Conservation (phyloP, 1,140 invertebrate species). For the Cataglyphis hispanica region DNA sequence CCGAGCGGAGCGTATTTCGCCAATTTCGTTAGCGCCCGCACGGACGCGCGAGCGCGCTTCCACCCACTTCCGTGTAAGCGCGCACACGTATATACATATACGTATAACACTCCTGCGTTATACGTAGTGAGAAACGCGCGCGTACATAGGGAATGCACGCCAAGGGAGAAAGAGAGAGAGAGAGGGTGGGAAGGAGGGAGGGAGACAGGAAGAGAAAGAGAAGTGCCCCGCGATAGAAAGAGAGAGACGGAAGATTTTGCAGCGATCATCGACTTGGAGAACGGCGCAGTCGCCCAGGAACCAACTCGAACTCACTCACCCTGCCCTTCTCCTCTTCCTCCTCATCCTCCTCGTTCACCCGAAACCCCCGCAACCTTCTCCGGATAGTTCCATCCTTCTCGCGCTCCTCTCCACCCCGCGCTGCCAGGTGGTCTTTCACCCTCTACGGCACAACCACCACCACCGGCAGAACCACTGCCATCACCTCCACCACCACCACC, state of each 20-base stretch:
- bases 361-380: constrained; percentile 20
- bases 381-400: constrained; percentile 32
- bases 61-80: neutral
- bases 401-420: constrained; percentile 32
- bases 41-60: constrained; percentile 39
- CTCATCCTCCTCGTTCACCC: neutral
- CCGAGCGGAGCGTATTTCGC: constrained; percentile 71
- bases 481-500: constrained; percentile 39
- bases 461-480: constrained; percentile 39
- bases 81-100: neutral
- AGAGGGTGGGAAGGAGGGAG: constrained; percentile 52
- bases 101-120: too few relatives aligned
- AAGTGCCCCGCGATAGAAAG: constrained; percentile 44
- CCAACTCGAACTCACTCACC: constrained; percentile 64
- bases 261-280: constrained; percentile 76
- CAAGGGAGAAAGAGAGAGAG: constrained; percentile 38
- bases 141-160: constrained; percentile 47
- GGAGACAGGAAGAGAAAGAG: constrained; percentile 41
- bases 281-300: constrained; percentile 72
- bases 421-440: constrained; percentile 31
- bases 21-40: constrained; percentile 74
- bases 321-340: constrained; percentile 25
- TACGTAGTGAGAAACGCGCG: constrained; percentile 1
- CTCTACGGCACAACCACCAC: constrained; percentile 39
- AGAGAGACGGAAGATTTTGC: constrained; percentile 74